Evolutionary conservation across 2,797 vertebrate species (phyloP).

Genomic region (Dicrostonyx torquatus): DNA sequence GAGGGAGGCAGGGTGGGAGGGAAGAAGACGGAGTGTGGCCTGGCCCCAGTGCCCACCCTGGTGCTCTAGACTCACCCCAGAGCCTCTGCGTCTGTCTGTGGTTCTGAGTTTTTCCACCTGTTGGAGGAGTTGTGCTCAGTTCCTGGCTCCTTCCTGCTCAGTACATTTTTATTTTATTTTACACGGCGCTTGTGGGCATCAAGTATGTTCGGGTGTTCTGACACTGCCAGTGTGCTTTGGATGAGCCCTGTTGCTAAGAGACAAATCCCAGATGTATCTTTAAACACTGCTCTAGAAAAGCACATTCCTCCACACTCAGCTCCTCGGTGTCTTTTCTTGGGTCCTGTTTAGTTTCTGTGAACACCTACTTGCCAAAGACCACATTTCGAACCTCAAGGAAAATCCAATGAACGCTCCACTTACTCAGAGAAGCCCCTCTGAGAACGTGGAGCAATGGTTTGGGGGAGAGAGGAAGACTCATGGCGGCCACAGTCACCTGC

Average conservation of each 20-base stretch:
- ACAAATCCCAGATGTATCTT: slow-evolving; percentile 84
- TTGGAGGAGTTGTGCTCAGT: neutral
- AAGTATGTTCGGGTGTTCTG: slow-evolving; percentile 72
- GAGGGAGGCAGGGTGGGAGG: too few species aligned
- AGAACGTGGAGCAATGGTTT: neutral
- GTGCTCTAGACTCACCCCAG: neutral
- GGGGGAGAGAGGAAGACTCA: neutral
- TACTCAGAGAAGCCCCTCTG: neutral
- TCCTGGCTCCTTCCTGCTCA: neutral
- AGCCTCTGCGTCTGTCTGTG: neutral
- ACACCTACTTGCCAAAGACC: slow-evolving; percentile 47
- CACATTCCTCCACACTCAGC: slow-evolving; percentile 76
- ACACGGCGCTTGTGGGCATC: neutral
- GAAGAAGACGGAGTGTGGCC: too few species aligned
- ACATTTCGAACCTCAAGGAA: neutral
- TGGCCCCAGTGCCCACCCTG: neutral
- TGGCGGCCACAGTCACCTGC: neutral
- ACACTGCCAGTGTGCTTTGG: slow-evolving; percentile 77
- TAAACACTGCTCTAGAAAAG: slow-evolving; percentile 82
- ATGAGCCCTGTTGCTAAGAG: slow-evolving; percentile 87
- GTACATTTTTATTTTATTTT: neutral
- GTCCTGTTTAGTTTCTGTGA: neutral
- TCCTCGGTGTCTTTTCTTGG: slow-evolving; percentile 63
- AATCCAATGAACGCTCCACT: neutral
- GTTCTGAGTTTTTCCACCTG: neutral